Percentiles rank a stretch among this genome's conserved stretches.
Conservation (phyloP, 2,113 vertebrate genomes). For the Coturnix japonica region DNA sequence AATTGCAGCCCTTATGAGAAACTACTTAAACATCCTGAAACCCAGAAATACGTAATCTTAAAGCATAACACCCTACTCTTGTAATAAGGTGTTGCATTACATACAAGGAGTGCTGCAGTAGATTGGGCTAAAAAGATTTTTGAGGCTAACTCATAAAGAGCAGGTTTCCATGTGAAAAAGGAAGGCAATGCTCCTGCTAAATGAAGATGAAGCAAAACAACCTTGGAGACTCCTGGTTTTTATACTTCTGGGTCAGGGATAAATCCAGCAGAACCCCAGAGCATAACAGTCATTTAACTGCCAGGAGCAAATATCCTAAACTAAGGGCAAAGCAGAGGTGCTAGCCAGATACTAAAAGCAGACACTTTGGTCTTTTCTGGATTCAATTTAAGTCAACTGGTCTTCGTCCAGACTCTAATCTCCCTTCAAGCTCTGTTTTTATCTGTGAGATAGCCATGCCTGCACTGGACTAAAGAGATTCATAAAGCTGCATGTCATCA, state of each 20-base stretch:
- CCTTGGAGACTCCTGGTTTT: neutral
- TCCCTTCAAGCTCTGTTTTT: slow-evolving; percentile 38
- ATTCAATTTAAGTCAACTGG: slow-evolving; percentile 25
- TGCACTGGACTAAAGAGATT: slow-evolving; percentile 18
- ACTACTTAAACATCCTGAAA: too few species aligned
- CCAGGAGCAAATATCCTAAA: neutral
- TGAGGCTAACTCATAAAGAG: neutral
- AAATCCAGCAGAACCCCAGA: neutral
- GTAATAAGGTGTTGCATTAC: neutral
- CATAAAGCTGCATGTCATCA: slow-evolving; percentile 52
- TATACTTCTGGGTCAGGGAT: neutral
- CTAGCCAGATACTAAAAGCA: slow-evolving; percentile 25
- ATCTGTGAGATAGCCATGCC: slow-evolving; percentile 20
- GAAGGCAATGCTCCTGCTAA: neutral
- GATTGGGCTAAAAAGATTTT: neutral
- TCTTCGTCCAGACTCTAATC: neutral
- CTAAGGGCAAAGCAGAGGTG: neutral
- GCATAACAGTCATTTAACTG: neutral
- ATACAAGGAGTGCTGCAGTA: neutral
- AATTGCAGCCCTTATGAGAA: neutral
- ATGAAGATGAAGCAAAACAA: neutral
- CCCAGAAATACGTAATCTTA: too few species aligned
- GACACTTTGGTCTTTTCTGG: slow-evolving; percentile 16
- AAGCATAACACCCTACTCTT: neutral
- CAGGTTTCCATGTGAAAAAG: neutral